Evolutionary conservation across 2,113 vertebrate genomes (phyloP).

Genomic region (Cichladusa arquata): DNA sequence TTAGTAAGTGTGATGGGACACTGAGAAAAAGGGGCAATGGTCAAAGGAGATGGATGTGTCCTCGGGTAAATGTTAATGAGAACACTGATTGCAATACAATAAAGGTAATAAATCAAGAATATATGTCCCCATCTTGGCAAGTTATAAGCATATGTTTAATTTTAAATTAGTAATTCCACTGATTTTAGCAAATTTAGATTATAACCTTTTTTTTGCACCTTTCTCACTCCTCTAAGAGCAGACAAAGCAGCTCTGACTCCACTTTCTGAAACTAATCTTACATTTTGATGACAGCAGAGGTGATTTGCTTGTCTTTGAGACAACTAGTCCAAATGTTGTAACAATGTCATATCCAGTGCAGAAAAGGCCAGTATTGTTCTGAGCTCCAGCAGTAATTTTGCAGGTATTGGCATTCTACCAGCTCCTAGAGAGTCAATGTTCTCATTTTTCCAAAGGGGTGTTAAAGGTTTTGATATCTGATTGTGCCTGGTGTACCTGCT

Average conservation of each 20-base stretch:
- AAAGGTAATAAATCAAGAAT: not conserved
- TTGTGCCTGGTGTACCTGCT: not conserved
- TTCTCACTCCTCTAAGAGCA: not conserved
- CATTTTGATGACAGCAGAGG: accelerated
- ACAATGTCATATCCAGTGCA: not conserved
- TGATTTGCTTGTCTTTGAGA: not conserved
- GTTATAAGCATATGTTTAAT: not conserved
- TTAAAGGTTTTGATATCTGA: not conserved
- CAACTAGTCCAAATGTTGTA: not conserved
- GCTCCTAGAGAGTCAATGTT: not conserved
- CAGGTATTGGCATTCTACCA: not conserved
- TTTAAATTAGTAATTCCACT: not conserved
- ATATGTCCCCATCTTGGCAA: not conserved
- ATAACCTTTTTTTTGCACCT: not conserved
- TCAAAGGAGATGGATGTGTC: not conserved
- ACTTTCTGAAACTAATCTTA: not conserved
- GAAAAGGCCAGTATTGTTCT: not conserved
- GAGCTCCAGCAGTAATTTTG: not conserved
- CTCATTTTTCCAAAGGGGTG: not conserved
- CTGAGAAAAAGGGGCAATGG: not conserved
- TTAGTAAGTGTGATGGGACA: not conserved
- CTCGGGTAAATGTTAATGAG: not conserved
- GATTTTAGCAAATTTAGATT: not conserved
- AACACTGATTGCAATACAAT: not conserved
- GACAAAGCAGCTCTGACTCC: not conserved